Percentiles rank a stretch among this genome's conserved stretches.
phyloP scores from a whole-genome alignment of 2,888 invertebrate genomes.

The Agonum fuliginosum region DNA sequence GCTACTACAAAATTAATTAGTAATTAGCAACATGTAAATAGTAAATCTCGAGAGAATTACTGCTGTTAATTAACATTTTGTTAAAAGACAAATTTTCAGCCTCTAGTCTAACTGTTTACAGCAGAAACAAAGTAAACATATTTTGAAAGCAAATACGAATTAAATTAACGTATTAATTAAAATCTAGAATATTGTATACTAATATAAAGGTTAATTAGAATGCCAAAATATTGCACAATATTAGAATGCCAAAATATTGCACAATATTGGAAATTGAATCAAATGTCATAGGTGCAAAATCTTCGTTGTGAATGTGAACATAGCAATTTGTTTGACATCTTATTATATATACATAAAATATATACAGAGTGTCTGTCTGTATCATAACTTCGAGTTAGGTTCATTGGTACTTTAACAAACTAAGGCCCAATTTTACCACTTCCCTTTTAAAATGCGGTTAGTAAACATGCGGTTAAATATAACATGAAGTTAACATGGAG shows the following conservation, averaged over 20 bases:
- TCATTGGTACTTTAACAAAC: too few relatives aligned
- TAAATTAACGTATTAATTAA: conserved; percentile 9
- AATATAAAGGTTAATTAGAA: conserved; percentile 8
- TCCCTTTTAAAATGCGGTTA: too few relatives aligned
- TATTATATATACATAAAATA: too few relatives aligned
- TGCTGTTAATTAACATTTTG: conserved; percentile 31
- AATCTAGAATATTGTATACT: background rate
- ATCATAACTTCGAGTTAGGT: too few relatives aligned
- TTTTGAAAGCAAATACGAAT: conserved; percentile 33
- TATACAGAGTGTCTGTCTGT: too few relatives aligned
- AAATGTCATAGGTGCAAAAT: too few relatives aligned
- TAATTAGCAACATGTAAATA: conserved; percentile 18
- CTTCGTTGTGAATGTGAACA: too few relatives aligned
- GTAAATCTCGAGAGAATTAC: background rate
- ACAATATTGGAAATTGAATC: too few relatives aligned
- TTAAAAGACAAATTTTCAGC: conserved; percentile 8
- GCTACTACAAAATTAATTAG: background rate
- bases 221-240: background rate
- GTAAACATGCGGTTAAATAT: too few relatives aligned
- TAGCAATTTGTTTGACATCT: too few relatives aligned
- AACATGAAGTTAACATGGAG: too few relatives aligned
- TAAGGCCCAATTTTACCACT: too few relatives aligned
- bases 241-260: background rate
- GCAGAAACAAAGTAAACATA: conserved; percentile 12
- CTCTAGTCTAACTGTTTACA: background rate